Conservation (phyloP, 2,113 vertebrate genomes). For the Athene cunicularia region DNA sequence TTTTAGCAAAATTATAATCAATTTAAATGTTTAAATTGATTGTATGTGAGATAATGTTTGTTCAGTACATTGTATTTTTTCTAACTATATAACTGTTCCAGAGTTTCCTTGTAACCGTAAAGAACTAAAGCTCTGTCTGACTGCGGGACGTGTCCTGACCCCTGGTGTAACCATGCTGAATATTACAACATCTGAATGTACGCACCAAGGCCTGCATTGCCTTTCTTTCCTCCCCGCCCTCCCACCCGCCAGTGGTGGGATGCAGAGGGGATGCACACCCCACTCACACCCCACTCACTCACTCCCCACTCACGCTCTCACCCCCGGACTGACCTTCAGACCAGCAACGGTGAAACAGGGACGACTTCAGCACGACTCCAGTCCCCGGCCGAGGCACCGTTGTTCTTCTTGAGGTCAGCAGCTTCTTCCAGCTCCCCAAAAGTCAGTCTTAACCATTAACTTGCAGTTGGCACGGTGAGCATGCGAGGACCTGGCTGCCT, state of each 20-base stretch:
- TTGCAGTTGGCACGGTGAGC: background rate
- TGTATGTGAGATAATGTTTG: conserved; percentile 72
- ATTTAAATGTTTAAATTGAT: conserved; percentile 74
- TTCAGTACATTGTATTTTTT: conserved; percentile 73
- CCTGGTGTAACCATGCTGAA: conserved; percentile 26
- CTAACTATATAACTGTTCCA: conserved; percentile 62
- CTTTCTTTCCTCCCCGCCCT: conserved; percentile 12
- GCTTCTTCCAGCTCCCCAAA: background rate
- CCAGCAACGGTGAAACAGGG: background rate
- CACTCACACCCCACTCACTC: background rate
- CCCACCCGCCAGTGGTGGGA: background rate
- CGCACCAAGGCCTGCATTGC: conserved; percentile 52
- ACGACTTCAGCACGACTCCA: rapidly evolving
- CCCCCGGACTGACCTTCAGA: background rate
- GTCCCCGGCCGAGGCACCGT: background rate
- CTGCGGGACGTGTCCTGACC: conserved; percentile 28
- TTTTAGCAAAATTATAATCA: conserved; percentile 69
- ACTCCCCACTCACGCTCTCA: background rate
- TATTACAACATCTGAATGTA: conserved; percentile 64
- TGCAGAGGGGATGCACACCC: background rate
- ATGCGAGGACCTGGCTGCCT: background rate
- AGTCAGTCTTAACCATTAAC: rapidly evolving
- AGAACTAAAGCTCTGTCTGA: conserved; percentile 48
- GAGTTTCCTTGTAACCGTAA: conserved; percentile 60
- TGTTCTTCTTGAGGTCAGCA: background rate